Evolutionary conservation across 2,888 invertebrate genomes (phyloP).

Genomic region (Acleris cristana): DNA sequence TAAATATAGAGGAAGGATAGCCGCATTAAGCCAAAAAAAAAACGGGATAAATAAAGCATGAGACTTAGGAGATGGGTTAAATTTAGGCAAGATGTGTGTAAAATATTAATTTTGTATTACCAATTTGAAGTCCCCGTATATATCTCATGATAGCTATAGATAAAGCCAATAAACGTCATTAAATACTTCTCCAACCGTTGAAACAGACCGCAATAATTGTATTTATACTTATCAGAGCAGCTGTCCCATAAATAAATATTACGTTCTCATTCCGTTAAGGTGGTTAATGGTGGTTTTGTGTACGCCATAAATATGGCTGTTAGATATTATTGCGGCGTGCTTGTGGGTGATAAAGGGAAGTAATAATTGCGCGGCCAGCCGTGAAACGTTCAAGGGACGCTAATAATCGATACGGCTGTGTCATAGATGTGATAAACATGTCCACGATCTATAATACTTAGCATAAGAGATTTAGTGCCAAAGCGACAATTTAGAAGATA

Average conservation of each 20-base stretch:
- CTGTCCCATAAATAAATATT: constrained; percentile 56
- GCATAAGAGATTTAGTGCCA: no score
- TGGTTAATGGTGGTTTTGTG: constrained; percentile 48
- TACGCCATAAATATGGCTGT: constrained; percentile 45
- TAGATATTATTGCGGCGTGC: constrained; percentile 41
- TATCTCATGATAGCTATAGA: no score
- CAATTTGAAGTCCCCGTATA: no score
- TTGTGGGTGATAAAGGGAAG: constrained; percentile 36
- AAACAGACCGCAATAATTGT: neutral
- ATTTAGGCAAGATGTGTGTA: no score
- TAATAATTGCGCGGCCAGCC: constrained; percentile 34
- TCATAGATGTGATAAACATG: constrained; percentile 9
- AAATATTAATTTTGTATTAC: no score
- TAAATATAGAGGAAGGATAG: no score
- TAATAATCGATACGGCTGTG: constrained; percentile 24
- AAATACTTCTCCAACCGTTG: neutral
- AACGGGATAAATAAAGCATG: no score
- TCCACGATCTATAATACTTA: neutral
- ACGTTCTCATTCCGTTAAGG: constrained; percentile 46
- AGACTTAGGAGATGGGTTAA: no score
- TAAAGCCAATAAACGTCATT: no score
- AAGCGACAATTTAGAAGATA: no score
- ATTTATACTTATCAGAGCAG: constrained; percentile 36
- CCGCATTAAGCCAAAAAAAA: no score
- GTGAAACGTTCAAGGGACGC: constrained; percentile 31